Evolutionary conservation across 2,797 vertebrate species (phyloP).

Genomic region (Moxostoma hubbsi): DNA sequence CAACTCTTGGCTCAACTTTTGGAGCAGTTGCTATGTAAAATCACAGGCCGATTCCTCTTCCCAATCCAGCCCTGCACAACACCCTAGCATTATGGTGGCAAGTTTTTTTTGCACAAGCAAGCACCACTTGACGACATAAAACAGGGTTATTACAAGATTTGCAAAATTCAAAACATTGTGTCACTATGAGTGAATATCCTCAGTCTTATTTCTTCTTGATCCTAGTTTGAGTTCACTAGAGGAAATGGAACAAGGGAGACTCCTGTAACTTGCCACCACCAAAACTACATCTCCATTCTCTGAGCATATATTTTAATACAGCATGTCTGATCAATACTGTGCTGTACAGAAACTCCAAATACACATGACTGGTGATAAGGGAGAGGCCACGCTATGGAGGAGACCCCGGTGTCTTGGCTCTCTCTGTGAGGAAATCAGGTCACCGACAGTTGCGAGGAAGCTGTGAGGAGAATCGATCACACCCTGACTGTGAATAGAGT

Average conservation of each 20-base stretch:
- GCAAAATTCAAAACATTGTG: too few species aligned
- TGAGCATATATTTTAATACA: constrained; percentile 46
- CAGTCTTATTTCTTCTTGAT: neutral
- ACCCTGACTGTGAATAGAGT: constrained; percentile 25
- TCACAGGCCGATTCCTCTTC: too few species aligned
- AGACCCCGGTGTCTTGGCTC: constrained; percentile 11
- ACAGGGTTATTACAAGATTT: too few species aligned
- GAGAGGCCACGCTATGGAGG: constrained; percentile 23
- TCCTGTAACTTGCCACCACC: neutral
- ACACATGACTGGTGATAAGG: constrained; percentile 44
- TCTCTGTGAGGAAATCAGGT: constrained; percentile 33
- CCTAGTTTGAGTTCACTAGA: neutral
- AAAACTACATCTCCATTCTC: constrained; percentile 32
- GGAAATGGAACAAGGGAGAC: neutral
- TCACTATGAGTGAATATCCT: neutral
- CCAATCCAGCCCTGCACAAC: too few species aligned
- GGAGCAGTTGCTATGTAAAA: too few species aligned
- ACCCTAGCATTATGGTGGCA: too few species aligned
- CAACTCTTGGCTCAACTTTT: too few species aligned
- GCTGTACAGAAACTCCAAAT: constrained; percentile 15
- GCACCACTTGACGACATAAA: too few species aligned
- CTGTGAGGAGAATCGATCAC: constrained; percentile 45
- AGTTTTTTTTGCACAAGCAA: too few species aligned
- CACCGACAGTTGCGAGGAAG: constrained; percentile 29
- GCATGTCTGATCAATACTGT: constrained; percentile 49